Percentiles rank a stretch among this genome's conserved stretches.
phyloP scores from a whole-genome alignment of 1,140 invertebrate species.

The Drosophila gunungcola region DNA sequence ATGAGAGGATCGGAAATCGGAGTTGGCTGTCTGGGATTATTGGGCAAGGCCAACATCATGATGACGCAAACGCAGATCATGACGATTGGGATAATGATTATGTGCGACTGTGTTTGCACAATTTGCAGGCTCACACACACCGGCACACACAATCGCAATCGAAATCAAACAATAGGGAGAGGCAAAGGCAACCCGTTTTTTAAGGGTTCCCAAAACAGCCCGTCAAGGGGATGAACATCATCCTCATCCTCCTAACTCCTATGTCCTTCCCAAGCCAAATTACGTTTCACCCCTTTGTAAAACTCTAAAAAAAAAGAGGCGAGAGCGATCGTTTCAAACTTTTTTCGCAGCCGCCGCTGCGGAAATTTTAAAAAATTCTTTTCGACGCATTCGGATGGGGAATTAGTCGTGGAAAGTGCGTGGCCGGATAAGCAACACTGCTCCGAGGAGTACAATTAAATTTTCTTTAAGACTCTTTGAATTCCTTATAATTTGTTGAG shows the following conservation, averaged over 20 bases:
- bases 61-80: slow-evolving; percentile 48
- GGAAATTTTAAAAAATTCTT: slow-evolving; percentile 61
- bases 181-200: slow-evolving; percentile 54
- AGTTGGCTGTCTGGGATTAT: slow-evolving; percentile 61
- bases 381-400: slow-evolving; percentile 38
- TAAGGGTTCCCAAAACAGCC: slow-evolving; percentile 58
- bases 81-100: slow-evolving; percentile 42
- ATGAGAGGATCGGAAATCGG: slow-evolving; percentile 28
- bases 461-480: slow-evolving; percentile 1
- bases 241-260: slow-evolving; percentile 29
- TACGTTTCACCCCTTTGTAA: slow-evolving; percentile 79
- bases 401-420: slow-evolving; percentile 77
- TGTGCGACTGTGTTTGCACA: slow-evolving; percentile 35
- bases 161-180: slow-evolving; percentile 62
- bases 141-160: slow-evolving; percentile 15
- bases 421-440: slow-evolving; percentile 59
- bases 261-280: slow-evolving; percentile 50
- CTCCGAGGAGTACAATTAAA: slow-evolving; percentile 14
- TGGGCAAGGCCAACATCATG: slow-evolving; percentile 71
- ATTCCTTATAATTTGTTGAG: background rate
- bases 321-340: slow-evolving; percentile 66
- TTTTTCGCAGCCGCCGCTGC: slow-evolving; percentile 52
- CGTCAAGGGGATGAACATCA: slow-evolving; percentile 63
- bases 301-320: slow-evolving; percentile 64
- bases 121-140: slow-evolving; percentile 44